Conservation (phyloP, 2,888 invertebrate genomes). For the Nysson spinosus region DNA sequence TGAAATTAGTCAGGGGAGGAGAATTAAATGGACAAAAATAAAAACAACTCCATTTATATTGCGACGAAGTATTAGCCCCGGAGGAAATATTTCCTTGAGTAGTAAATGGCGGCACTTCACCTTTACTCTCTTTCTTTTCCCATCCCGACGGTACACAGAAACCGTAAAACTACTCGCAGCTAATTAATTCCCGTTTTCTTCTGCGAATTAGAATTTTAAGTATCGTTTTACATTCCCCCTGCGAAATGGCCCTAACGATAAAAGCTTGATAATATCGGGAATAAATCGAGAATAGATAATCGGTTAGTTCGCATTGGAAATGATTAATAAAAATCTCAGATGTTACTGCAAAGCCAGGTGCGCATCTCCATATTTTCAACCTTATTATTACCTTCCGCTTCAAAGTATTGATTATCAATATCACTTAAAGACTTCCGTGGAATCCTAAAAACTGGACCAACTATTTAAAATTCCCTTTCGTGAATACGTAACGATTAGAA, state of each 20-base stretch:
- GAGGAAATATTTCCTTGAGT: slow-evolving; percentile 1
- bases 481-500: slow-evolving; percentile 23
- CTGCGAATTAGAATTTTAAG: not conserved
- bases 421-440: slow-evolving; percentile 6
- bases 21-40: slow-evolving; percentile 3
- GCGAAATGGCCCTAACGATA: not conserved
- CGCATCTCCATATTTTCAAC: slow-evolving; percentile 11
- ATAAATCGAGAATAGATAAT: slow-evolving; percentile 19
- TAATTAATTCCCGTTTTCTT: slow-evolving; percentile 23
- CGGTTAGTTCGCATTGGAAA: not conserved
- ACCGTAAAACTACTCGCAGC: not conserved
- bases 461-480: slow-evolving; percentile 16
- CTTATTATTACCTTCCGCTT: slow-evolving; percentile 19
- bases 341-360: slow-evolving; percentile 18
- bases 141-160: not conserved
- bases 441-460: not conserved
- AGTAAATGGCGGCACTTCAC: not conserved
- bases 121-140: not conserved
- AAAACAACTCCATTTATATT: not conserved
- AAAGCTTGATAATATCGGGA: not conserved
- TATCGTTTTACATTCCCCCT: not conserved
- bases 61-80: not conserved
- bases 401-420: slow-evolving; percentile 38
- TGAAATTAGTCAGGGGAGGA: not conserved
- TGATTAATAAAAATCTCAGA: slow-evolving; percentile 20